Percentiles rank a stretch among this genome's conserved stretches.
Conservation (phyloP, 2,888 invertebrate species). For the Rhamnusium bicolor region DNA sequence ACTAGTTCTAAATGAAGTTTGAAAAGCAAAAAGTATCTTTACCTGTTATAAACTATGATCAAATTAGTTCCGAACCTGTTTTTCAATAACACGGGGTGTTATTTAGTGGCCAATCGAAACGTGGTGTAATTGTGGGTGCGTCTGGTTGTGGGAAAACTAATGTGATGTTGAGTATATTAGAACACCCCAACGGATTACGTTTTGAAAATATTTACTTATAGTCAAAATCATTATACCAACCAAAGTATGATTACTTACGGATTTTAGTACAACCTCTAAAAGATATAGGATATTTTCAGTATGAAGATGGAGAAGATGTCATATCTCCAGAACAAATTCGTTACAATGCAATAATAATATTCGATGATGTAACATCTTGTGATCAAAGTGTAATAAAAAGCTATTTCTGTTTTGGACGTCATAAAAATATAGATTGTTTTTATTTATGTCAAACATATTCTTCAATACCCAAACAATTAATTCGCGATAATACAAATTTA, state of each 20-base stretch:
- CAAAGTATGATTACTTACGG: not conserved
- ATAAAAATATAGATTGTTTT: conserved; percentile 40
- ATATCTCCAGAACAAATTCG: not conserved
- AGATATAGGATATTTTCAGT: conserved; percentile 4
- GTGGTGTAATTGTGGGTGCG: not conserved
- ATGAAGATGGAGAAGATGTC: not conserved
- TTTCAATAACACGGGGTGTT: conserved; percentile 4
- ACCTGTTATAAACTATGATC: conserved; percentile 16
- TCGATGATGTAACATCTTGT: conserved; percentile 33
- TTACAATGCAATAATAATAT: conserved; percentile 31
- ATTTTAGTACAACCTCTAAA: not conserved
- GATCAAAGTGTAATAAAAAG: conserved; percentile 37
- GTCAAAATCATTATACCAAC: conserved; percentile 3
- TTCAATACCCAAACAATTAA: conserved; percentile 28
- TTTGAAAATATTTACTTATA: conserved; percentile 13
- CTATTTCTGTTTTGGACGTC: conserved; percentile 36
- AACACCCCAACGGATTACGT: conserved; percentile 4
- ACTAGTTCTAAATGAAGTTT: conserved; percentile 14
- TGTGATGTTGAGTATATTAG: conserved; percentile 3
- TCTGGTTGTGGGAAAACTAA: conserved; percentile 3
- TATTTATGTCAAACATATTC: conserved; percentile 39
- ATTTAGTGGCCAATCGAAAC: conserved; percentile 6
- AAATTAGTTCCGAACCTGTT: not conserved
- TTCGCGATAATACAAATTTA: conserved; percentile 33
- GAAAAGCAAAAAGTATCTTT: conserved; percentile 8